These are phyloP conservation scores for Torymus auratus DNA, from an alignment of 2,888 invertebrate species.

Conservation along the genomic window DNA sequence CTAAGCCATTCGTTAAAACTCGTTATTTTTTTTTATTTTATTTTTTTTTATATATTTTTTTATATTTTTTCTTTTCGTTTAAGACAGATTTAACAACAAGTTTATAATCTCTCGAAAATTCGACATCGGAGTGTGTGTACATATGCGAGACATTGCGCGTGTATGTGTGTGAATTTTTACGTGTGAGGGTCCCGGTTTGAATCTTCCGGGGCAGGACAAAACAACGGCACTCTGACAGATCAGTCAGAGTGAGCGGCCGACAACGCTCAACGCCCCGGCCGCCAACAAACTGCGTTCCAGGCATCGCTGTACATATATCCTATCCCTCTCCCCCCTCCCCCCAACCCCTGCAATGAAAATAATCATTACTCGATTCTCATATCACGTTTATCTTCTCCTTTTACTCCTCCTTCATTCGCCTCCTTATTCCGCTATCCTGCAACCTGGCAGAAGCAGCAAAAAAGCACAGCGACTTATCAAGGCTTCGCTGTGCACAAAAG, in stretches of 20 bases:
- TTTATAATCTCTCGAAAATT: conserved; percentile 45
- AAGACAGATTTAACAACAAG: conserved; percentile 55
- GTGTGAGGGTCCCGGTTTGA: neutral
- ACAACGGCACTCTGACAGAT: conserved; percentile 50
- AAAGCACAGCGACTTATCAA: conserved; percentile 54
- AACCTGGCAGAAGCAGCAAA: conserved; percentile 55
- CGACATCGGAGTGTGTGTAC: conserved; percentile 7
- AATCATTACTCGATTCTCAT: neutral
- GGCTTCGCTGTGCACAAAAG: conserved; percentile 56
- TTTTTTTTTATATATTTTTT: too few relatives aligned
- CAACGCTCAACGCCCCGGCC: conserved; percentile 69
- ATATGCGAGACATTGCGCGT: too few relatives aligned
- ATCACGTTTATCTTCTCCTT: conserved; percentile 14
- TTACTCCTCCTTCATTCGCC: neutral
- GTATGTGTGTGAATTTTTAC: conserved; percentile 2
- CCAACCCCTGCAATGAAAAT: neutral
- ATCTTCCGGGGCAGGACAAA: conserved; percentile 33
- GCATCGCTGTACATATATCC: conserved; percentile 2
- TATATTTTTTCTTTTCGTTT: neutral
- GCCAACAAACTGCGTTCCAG: conserved; percentile 71
- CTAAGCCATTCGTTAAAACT: conserved; percentile 55
- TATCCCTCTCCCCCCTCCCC: too few relatives aligned
- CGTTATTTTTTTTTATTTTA: neutral
- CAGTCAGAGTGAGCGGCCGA: conserved; percentile 64
- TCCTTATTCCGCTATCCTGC: conserved; percentile 31